A percentile compares a stretch with the other conserved stretches of the same genome.
These are phyloP conservation scores for Boleophthalmus pectinirostris DNA, from an alignment of 2,113 vertebrate species.

Conservation along the genomic window DNA sequence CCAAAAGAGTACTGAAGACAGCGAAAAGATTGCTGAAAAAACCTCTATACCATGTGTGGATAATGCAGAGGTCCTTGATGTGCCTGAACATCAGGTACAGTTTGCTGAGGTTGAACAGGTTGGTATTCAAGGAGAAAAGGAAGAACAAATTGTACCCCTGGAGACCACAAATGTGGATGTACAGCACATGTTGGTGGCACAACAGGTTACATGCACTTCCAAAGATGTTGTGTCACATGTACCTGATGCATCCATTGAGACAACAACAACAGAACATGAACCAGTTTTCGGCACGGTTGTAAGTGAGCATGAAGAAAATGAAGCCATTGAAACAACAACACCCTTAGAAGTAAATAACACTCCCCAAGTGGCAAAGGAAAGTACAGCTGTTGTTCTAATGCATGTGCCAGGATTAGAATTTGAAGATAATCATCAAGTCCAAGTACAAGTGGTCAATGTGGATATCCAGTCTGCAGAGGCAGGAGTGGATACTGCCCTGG, in stretches of 20 bases:
- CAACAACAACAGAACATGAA: slow-evolving; percentile 49
- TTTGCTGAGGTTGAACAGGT: slow-evolving; percentile 17
- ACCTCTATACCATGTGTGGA: slow-evolving; percentile 13
- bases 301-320: slow-evolving; percentile 46
- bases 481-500: slow-evolving; percentile 30
- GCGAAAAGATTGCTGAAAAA: slow-evolving; percentile 25
- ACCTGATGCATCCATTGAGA: slow-evolving; percentile 22
- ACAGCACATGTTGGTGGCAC: slow-evolving; percentile 9
- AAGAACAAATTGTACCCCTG: slow-evolving; percentile 8
- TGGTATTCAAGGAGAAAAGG: slow-evolving; percentile 33
- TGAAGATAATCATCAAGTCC: slow-evolving; percentile 36
- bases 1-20: not conserved
- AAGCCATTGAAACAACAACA: slow-evolving; percentile 39
- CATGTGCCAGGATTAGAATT: slow-evolving; percentile 29
- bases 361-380: slow-evolving; percentile 36
- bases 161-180: slow-evolving; percentile 3
- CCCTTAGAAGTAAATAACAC: slow-evolving; percentile 21
- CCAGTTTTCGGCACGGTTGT: slow-evolving; percentile 30
- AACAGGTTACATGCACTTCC: slow-evolving; percentile 20
- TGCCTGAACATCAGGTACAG: slow-evolving; percentile 21
- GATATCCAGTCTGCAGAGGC: slow-evolving; percentile 33
- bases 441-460: slow-evolving; percentile 31
- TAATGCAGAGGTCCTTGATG: slow-evolving; percentile 17
- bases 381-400: slow-evolving; percentile 21
- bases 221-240: slow-evolving; percentile 24